A percentile compares a stretch with the other conserved stretches of the same genome.
phyloP scores from a whole-genome alignment of 35 echinoderm and acorn worm species.

The Heliocidaris tuberculata region DNA sequence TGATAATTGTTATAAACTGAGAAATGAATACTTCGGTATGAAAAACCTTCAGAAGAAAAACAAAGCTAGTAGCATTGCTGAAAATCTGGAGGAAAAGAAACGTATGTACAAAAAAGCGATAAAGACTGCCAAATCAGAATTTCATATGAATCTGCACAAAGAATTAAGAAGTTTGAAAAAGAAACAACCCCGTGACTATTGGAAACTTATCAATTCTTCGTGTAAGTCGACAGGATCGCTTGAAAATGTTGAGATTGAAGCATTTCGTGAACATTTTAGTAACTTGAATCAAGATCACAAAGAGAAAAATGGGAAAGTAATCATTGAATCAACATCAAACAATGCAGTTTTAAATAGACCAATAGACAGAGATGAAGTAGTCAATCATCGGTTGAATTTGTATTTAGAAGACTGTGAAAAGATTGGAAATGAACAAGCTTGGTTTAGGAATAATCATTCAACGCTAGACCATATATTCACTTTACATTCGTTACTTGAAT shows the following conservation, averaged over 20 bases:
- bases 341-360: slow-evolving; percentile 7
- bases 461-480: slow-evolving; percentile 44
- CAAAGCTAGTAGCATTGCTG: background rate
- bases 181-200: slow-evolving; percentile 31
- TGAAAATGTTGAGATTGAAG: background rate
- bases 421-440: slow-evolving; percentile 49
- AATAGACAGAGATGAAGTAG: background rate
- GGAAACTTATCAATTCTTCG: background rate
- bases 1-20: background rate
- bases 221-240: background rate
- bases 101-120: background rate
- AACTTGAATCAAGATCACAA: background rate
- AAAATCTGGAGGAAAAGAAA: background rate
- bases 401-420: slow-evolving; percentile 39
- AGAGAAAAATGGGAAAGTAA: background rate
- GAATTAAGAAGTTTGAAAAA: slow-evolving; percentile 6
- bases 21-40: background rate
- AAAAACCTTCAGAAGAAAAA: background rate
- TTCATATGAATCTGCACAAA: background rate
- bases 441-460: slow-evolving; percentile 62
- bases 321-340: background rate
- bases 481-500: slow-evolving; percentile 58
- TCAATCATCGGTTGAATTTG: slow-evolving; percentile 35
- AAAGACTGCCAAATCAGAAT: background rate
- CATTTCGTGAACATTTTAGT: background rate